Base-by-base conservation (phyloP, 2,113 vertebrate genomes). In the Manacus vitellinus region DNA sequence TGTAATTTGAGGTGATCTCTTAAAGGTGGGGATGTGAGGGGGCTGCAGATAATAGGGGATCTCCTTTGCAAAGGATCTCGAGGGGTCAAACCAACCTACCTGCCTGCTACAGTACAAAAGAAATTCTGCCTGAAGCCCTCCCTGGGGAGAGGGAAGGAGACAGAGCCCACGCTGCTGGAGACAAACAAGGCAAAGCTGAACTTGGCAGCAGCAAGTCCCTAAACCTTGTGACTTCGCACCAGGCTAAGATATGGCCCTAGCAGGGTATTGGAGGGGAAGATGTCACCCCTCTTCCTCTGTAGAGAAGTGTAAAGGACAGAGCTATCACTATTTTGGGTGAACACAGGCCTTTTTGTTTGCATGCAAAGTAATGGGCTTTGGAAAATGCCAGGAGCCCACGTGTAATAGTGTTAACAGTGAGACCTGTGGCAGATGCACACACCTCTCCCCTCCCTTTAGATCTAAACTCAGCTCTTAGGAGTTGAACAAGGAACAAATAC, bases 121-220 rank as follows among this genome's bases (percentile, higher is more conserved):
- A 90, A 89, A 35, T 33, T 67, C 94, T 78, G 88, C 74, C 96
- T 74, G n/a, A 79, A 66, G 61, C 73, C 81, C 72, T 88, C 67
- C 51, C 80, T 22, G 46, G 16, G 3, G 49, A 88, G 66, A 63
- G 68, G 39, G 58, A 67, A 80, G 78, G 80, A 72, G 74, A 81
- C 78, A 76, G 88, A 80, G 91, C 62, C 88, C 79, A 24, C 8
- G 24, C 80, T 92, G 75, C 94, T 84, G 77, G 79, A 86, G 77
- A 95, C 92, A 90, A 80, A 84, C 44, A 88, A 93, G 95, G 94
- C 91, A 93, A 96, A 97, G 96, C 93, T 85, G 88, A 95, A 94
- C 67, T 35, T 44, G 88, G 95, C 70, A 94, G 94, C 83, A 81
- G 65, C 85, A 44, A 84, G 71, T 43, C 85, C 79, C 89, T 85